phyloP scores from a whole-genome alignment of 2,888 invertebrate species.

The Acanthacorydalis orientalis region DNA sequence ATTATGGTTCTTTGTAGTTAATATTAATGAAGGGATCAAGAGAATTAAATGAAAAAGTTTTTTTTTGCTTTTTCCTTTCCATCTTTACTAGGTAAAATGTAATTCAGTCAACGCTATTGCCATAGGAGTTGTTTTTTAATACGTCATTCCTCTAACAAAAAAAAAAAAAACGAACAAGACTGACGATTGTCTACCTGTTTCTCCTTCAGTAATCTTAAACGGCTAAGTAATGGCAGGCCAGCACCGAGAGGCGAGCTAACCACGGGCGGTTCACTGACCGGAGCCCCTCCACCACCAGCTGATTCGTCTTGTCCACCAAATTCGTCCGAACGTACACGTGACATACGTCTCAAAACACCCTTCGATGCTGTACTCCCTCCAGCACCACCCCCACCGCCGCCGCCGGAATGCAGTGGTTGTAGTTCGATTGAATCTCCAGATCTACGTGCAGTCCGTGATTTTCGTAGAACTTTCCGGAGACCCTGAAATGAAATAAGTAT shows the following conservation, averaged over 20 bases:
- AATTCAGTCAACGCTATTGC: no score
- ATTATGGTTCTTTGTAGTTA: no score
- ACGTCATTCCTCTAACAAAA: no score
- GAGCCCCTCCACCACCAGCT: conserved; percentile 17
- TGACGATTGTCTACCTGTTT: conserved; percentile 42
- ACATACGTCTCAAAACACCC: conserved; percentile 53
- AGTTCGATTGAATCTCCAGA: conserved; percentile 52
- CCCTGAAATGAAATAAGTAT: conserved; percentile 27
- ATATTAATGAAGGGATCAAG: no score
- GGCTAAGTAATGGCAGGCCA: conserved; percentile 61
- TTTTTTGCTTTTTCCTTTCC: no score
- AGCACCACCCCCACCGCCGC: conserved; percentile 22
- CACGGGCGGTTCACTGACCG: conserved; percentile 28
- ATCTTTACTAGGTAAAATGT: no score
- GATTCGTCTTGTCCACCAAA: conserved; percentile 32
- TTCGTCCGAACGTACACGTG: conserved; percentile 56
- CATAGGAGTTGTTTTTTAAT: no score
- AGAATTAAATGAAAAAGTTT: no score
- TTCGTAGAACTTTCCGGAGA: conserved; percentile 39
- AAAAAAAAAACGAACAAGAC: no score
- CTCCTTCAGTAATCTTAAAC: conserved; percentile 66
- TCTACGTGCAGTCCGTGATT: conserved; percentile 35
- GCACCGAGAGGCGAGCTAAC: conserved; percentile 64
- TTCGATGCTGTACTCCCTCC: conserved; percentile 20
- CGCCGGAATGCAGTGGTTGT: conserved; percentile 35